Percentiles rank a stretch among this genome's conserved stretches.
Evolutionary conservation across 2,888 invertebrate genomes (phyloP).

Genomic region (Pedicia rivosa): DNA sequence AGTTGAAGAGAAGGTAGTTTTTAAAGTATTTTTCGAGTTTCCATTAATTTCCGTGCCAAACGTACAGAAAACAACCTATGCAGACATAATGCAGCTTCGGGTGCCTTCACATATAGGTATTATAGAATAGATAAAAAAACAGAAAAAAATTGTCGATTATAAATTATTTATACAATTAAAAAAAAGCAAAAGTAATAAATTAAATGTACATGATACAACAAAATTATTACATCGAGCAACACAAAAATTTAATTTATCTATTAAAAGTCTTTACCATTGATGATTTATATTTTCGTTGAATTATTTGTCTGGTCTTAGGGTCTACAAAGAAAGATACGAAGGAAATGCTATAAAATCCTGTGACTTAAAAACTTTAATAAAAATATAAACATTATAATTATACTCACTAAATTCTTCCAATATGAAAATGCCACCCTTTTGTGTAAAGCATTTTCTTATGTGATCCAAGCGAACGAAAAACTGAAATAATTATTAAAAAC

Average conservation of each 20-base stretch:
- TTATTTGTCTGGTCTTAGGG: constrained; percentile 92
- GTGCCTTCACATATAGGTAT: constrained; percentile 36
- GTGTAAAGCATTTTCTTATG: constrained; percentile 99
- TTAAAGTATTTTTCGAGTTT: neutral
- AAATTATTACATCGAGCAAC: too few species aligned
- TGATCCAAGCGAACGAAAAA: constrained; percentile 98
- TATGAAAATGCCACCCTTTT: constrained; percentile 97
- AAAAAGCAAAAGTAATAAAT: neutral
- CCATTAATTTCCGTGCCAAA: constrained; percentile 32
- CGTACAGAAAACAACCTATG: constrained; percentile 57
- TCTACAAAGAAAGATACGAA: constrained; percentile 45
- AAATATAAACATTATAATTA: constrained; percentile 7
- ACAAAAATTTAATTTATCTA: too few species aligned
- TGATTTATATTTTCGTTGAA: constrained; percentile 94
- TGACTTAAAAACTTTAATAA: constrained; percentile 3
- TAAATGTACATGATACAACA: neutral
- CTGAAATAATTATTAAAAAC: too few species aligned
- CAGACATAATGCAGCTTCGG: constrained; percentile 46
- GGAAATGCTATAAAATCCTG: neutral
- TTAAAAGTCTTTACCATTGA: constrained; percentile 98
- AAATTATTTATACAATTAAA: neutral
- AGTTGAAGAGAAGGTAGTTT: too few species aligned
- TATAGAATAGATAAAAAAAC: constrained; percentile 11
- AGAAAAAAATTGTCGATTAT: constrained; percentile 10
- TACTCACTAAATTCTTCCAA: constrained; percentile 99